Conservation (phyloP, 2,797 vertebrate genomes). For the Sylvilagus floridanus region DNA sequence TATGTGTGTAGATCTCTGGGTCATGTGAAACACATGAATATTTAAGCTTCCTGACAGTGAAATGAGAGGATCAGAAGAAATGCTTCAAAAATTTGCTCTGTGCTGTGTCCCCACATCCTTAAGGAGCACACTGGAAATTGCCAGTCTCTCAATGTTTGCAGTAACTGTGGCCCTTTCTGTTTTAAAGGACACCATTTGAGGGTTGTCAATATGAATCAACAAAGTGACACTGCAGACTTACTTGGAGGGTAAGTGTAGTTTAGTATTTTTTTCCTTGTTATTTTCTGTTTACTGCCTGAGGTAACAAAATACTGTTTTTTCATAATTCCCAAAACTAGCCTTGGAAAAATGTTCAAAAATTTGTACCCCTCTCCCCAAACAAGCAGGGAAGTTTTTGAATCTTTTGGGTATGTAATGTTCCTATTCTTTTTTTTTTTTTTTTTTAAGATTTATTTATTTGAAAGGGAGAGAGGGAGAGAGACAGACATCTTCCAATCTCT, state of each 20-base stretch:
- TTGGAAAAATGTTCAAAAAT: not conserved
- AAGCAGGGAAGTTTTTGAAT: not conserved
- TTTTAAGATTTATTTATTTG: not conserved
- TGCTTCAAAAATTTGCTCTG: not conserved
- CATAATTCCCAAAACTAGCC: not conserved
- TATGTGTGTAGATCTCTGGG: not conserved
- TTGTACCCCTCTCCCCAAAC: rapidly evolving
- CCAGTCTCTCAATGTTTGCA: not conserved
- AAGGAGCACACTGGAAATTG: not conserved
- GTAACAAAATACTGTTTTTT: not conserved
- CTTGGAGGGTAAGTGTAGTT: conserved; percentile 94
- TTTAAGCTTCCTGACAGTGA: conserved; percentile 9
- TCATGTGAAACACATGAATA: not conserved
- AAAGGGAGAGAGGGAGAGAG: not conserved
- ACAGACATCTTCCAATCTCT: no score
- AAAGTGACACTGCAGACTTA: conserved; percentile 97
- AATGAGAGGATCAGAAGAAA: not conserved
- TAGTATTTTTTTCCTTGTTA: not conserved
- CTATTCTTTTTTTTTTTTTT: conserved; percentile 15
- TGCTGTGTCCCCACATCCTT: not conserved
- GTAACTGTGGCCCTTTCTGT: conserved; percentile 58
- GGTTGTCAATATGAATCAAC: conserved; percentile 99
- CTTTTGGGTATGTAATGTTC: not conserved
- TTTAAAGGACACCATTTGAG: conserved; percentile 93
- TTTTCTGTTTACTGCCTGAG: conserved; percentile 46